Evolutionary conservation across 2,888 invertebrate genomes (phyloP).

Genomic region (Coleophora deauratella): DNA sequence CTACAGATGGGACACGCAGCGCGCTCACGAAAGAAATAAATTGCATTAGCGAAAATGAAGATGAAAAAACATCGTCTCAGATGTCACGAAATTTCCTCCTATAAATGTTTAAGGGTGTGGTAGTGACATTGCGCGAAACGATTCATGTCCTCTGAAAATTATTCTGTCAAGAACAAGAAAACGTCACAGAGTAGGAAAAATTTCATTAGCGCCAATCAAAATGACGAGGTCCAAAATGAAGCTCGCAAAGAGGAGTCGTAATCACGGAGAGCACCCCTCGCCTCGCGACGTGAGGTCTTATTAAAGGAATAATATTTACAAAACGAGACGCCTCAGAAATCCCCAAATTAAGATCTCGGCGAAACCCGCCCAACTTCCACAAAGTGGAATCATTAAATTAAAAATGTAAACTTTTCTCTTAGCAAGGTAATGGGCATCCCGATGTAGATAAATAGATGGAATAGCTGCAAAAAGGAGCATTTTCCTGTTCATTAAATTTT

Average conservation of each 20-base stretch:
- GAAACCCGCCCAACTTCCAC: slow-evolving; percentile 75
- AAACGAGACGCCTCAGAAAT: slow-evolving; percentile 75
- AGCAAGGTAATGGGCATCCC: slow-evolving; percentile 76
- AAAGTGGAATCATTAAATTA: slow-evolving; percentile 77
- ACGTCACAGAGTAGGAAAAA: slow-evolving; percentile 66
- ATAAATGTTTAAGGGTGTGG: slow-evolving; percentile 60
- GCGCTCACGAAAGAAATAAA: slow-evolving; percentile 59
- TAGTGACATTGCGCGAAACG: slow-evolving; percentile 53
- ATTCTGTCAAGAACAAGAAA: slow-evolving; percentile 71
- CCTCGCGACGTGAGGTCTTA: slow-evolving; percentile 73
- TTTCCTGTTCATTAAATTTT: slow-evolving; percentile 77
- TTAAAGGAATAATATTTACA: slow-evolving; percentile 76
- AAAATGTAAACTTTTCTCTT: slow-evolving; percentile 76
- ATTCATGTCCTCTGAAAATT: slow-evolving; percentile 59
- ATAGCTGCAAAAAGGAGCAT: slow-evolving; percentile 75
- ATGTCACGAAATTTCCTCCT: slow-evolving; percentile 51
- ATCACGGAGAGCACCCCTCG: slow-evolving; percentile 69
- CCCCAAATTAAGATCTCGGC: slow-evolving; percentile 74
- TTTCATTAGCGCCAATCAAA: slow-evolving; percentile 75
- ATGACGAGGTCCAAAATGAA: slow-evolving; percentile 74
- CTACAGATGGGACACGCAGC: slow-evolving; percentile 68
- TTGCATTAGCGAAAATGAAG: slow-evolving; percentile 68
- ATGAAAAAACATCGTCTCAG: slow-evolving; percentile 56
- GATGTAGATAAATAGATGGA: slow-evolving; percentile 75
- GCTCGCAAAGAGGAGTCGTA: slow-evolving; percentile 70